Base-by-base conservation (phyloP, 2,113 vertebrate species). In the Catagonus wagneri region DNA sequence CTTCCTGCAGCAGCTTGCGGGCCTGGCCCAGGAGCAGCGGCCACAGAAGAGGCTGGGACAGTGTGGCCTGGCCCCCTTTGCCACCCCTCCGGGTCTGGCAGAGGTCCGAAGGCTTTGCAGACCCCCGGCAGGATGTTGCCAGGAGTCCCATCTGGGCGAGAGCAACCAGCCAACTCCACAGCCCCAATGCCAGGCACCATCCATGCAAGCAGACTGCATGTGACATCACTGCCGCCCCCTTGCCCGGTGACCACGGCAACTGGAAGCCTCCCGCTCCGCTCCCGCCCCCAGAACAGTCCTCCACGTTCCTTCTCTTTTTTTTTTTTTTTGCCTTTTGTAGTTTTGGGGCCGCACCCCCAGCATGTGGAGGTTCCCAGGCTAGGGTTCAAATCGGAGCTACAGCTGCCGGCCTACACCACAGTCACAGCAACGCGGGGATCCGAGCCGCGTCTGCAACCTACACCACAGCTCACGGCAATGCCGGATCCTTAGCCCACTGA, bases 191-290 rank as follows among this genome's bases (percentile, higher is more conserved):
- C 97, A 97, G 88, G 93, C 90, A 72, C 90, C 89, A 86, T 34
- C 81, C 0, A 10, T 22, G 89, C 95, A 94, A 93, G 79, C 96
- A 96, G 97, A 94, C 79, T 93, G 96, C 89, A 93, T 86, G 93
- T 97, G 97, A 97, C 96, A 97, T 96, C 97, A 96, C 74, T 76
- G 83, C 95, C 86, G 2, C 97, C 97, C 89, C 94, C 96, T 34
- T 71, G 81, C 94, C 96, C 1, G 94, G 97, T 97, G 97, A 95
- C 97, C 95, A 96, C 89, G 54, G 96, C 97, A 97, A 96, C 97
- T 93, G 83, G 63, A 92, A 71, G 95, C 91, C 60, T 14, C 96
- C 95, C 69, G 91, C 94, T 66, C 60, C 86, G 23, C 89, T 66
- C 27, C 92, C 60, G 0, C 96, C 95, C 89, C 65, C 97, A 65